Base-by-base conservation (phyloP, 1,140 invertebrate species). In the Penaeus vannamei region DNA sequence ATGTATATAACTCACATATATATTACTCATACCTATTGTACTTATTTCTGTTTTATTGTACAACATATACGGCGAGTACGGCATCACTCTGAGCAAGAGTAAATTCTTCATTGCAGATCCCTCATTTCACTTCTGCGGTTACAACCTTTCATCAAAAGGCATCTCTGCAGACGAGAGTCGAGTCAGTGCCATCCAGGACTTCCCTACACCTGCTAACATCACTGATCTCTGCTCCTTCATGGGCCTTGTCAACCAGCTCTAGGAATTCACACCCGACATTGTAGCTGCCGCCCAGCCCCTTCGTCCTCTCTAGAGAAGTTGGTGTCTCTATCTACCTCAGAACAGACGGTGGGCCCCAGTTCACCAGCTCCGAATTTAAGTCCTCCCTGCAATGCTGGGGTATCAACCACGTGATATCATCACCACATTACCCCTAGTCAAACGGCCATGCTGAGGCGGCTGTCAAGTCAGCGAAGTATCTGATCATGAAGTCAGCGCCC, bases 181-280 rank as follows among this genome's bases (percentile, higher is more conserved):
- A 3, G 42, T 79, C 10, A 69, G 26, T 7, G 82, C 64, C 0
- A 76, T 84, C 4, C 36, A 53, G 19, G 82, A 84, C 1, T 89
- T 85, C 29, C 81, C 88, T 36, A 32, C 61, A 1, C 87, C 80
- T 14, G 20, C 32, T 22, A 83, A 69, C 36, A 17, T 89, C 17
- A 89, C 87, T 32, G 29, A n/a, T 2, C 60, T 84, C 20, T 36
- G 61, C 12, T 84, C 82, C 32, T 83, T 83, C 26, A 4, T 89
- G n/a, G 81, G 87, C 22, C n/a, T 69, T 0, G 87, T 62, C 0
- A 85, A 90, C 29, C 66, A 90, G 60, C 60, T 90, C 17, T 69
- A n/a, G 0, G 62, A 86, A 4, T 86, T 77, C n/a, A 26, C 66
- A 23, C 32, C 72, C 23, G 66, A 36, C 36, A 36, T 36, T 2